Evolutionary conservation across 2,888 invertebrate genomes (phyloP).

Genomic region (Trilocha varians): DNA sequence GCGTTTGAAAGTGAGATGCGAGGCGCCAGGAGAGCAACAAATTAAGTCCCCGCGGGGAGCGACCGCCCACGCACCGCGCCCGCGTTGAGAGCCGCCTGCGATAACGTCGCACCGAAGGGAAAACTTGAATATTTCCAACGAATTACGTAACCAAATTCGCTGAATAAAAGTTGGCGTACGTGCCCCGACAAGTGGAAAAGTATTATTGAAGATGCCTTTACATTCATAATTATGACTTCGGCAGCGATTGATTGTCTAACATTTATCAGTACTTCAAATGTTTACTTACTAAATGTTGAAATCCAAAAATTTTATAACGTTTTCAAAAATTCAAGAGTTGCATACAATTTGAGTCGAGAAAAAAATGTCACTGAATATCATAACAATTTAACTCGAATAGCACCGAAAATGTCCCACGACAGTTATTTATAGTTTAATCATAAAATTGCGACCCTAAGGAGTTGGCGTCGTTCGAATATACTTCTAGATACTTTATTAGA

Average conservation of each 20-base stretch:
- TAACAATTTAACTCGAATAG: neutral
- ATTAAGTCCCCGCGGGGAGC: constrained; percentile 68
- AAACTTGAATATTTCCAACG: constrained; percentile 65
- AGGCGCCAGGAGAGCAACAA: constrained; percentile 73
- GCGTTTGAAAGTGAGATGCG: constrained; percentile 71
- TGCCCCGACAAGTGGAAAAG: constrained; percentile 51
- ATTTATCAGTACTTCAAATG: constrained; percentile 21
- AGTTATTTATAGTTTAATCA: neutral
- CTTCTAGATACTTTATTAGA: constrained; percentile 3
- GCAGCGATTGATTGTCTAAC: constrained; percentile 41
- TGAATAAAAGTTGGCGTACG: constrained; percentile 60
- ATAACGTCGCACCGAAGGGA: constrained; percentile 66
- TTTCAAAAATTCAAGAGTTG: no score
- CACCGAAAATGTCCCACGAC: neutral
- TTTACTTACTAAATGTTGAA: no score
- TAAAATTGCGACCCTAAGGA: neutral
- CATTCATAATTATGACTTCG: constrained; percentile 53
- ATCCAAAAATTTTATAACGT: no score
- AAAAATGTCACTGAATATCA: neutral
- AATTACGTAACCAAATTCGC: constrained; percentile 62
- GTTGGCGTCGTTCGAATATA: neutral
- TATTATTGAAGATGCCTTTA: constrained; percentile 49
- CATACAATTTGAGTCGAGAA: neutral
- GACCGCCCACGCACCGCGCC: constrained; percentile 47
- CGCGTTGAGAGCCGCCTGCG: constrained; percentile 58